Percentiles rank a stretch among this genome's conserved stretches.
Evolutionary conservation across 1,140 invertebrate genomes (phyloP).

Genomic region (Eciton burchellii): DNA sequence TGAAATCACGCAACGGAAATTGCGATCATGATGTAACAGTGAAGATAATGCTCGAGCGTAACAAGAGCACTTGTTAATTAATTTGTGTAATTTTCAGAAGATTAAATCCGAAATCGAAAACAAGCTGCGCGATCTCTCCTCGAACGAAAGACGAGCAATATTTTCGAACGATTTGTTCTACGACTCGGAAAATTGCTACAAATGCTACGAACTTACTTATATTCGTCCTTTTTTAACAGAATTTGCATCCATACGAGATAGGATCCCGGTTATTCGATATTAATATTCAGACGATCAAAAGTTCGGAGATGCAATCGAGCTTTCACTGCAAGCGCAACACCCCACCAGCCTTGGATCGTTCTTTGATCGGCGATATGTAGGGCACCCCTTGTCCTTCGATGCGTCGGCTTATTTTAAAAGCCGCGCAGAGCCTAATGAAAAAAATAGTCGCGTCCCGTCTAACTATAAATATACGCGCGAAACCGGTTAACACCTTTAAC

Average conservation of each 20-base stretch:
- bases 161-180: too few species aligned
- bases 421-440: constrained; percentile 53
- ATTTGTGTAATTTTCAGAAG: too few species aligned
- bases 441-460: constrained; percentile 43
- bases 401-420: constrained; percentile 48
- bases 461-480: constrained; percentile 46
- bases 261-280: constrained; percentile 13
- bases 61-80: too few species aligned
- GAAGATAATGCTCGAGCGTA: background rate
- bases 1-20: background rate
- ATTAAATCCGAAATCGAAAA: too few species aligned
- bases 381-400: constrained; percentile 48
- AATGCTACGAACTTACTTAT: too few species aligned
- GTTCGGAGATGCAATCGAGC: constrained; percentile 25
- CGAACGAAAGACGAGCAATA: too few species aligned
- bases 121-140: too few species aligned
- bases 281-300: constrained; percentile 12
- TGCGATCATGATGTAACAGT: background rate
- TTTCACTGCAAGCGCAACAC: constrained; percentile 2
- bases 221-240: background rate
- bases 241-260: background rate
- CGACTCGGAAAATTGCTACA: too few species aligned
- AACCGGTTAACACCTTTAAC: constrained; percentile 31
- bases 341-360: constrained; percentile 8
- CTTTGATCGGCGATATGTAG: constrained; percentile 52